phyloP scores from a whole-genome alignment of 2,113 vertebrate genomes.

The Xenus cinereus region DNA sequence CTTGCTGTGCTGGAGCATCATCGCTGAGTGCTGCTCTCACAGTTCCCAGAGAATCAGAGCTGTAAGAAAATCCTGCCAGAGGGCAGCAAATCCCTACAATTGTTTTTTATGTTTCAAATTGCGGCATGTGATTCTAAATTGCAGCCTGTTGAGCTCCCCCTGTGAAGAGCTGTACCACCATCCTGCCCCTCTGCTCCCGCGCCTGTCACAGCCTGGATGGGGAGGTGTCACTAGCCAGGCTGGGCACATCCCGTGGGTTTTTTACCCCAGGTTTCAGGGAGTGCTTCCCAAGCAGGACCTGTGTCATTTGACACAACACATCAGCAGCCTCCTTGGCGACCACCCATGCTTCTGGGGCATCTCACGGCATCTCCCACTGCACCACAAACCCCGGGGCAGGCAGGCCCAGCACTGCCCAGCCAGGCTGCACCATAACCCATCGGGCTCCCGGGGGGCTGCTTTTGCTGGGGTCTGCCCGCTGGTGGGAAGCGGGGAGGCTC shows the following conservation, averaged over 20 bases:
- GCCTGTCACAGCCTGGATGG: accelerated
- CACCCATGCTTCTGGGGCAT: accelerated
- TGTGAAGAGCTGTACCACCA: not conserved
- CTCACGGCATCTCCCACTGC: accelerated
- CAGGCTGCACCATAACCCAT: not conserved
- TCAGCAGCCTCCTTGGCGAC: not conserved
- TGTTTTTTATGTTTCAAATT: not conserved
- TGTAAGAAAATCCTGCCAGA: constrained; percentile 28
- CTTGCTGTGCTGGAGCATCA: not conserved
- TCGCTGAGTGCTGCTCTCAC: not conserved
- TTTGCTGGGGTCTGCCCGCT: too few relatives aligned
- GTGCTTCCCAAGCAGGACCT: not conserved
- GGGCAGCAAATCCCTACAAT: constrained; percentile 44
- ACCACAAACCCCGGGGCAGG: not conserved
- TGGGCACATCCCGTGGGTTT: not conserved
- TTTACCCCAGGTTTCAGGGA: not conserved
- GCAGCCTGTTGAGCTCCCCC: not conserved
- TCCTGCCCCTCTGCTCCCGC: not conserved
- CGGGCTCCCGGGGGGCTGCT: too few relatives aligned
- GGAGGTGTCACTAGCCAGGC: not conserved
- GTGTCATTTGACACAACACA: not conserved
- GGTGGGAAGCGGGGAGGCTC: too few relatives aligned
- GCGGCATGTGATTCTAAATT: not conserved
- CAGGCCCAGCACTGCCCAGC: not conserved
- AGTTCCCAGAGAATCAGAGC: not conserved